Base-by-base conservation (phyloP, 1,140 invertebrate species). In the Galleria mellonella region DNA sequence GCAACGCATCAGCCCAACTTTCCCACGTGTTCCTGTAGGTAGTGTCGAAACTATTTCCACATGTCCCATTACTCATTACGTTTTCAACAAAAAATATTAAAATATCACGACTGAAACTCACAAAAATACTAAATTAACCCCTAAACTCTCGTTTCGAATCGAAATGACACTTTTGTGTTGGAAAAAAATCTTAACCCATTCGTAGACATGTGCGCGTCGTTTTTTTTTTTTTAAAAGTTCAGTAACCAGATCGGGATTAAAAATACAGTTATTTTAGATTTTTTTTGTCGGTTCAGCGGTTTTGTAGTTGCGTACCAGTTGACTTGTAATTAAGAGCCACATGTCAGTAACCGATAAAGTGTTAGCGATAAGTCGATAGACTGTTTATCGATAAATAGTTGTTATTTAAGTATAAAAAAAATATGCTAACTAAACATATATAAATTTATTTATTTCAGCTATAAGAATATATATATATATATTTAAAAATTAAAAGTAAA, bases 201-300 rank as follows among this genome's bases (percentile, higher is more conserved):
- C 75, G 66, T 72, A 68, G 69, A 75, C 76, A 83, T 79, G 72
- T 81, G 79, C 44, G 55, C 9, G 40, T 43, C 29, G 38, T 37
- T 49, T 58, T 65, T 75, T 72, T 72, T 63, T 40, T 42, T n/a
- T n/a, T n/a, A n/a, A n/a, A 58, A 82, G 79, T 82, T 83, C 79
- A 83, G 76, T 82, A 82, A 83, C 79, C 79, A 83, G 76, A 79
- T 74, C 71, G 60, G 69, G 67, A 74, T 77, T 77, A 82, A 76
- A 73, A 77, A 79, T 57, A 75, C 65, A 74, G 75, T 81, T 83
- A 77, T 81, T 81, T 81, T 75, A 70, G 52, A 52, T 62, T 81
- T 81, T n/a, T 77, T 78, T 83, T 78, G 68, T 78, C 62, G 66
- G 59, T 76, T 78, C 75, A 78, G 55, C 57, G 76, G 74, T 78